Percentiles rank a stretch among this genome's conserved stretches.
These are phyloP conservation scores for Pedicia rivosa DNA, from an alignment of 2,888 invertebrate genomes.

Conservation along the genomic window DNA sequence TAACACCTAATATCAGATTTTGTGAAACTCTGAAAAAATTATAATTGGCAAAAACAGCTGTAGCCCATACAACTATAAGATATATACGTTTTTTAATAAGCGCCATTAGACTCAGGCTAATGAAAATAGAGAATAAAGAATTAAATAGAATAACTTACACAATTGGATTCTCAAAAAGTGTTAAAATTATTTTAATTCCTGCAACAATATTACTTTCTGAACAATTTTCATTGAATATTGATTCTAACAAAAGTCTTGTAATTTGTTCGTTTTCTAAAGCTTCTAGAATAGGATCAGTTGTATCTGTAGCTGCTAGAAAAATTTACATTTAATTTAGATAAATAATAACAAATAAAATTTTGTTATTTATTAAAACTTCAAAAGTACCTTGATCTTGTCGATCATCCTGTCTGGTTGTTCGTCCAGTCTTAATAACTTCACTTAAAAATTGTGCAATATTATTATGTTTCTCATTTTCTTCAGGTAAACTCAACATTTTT, in stretches of 20 bases:
- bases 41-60: too few relatives aligned
- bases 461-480: constrained; percentile 59
- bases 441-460: constrained; percentile 80
- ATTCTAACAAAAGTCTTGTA: constrained; percentile 50
- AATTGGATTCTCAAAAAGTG: constrained; percentile 38
- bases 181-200: constrained; percentile 64
- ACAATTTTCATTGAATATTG: constrained; percentile 52
- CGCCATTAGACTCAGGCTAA: too few relatives aligned
- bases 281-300: constrained; percentile 49
- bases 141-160: constrained; percentile 9
- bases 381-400: constrained; percentile 36
- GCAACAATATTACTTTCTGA: constrained; percentile 57
- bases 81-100: too few relatives aligned
- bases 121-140: too few relatives aligned
- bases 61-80: too few relatives aligned
- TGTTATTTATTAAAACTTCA: too few relatives aligned
- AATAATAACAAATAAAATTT: too few relatives aligned
- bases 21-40: too few relatives aligned
- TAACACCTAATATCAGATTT: too few relatives aligned
- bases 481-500: constrained; percentile 41
- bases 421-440: constrained; percentile 60
- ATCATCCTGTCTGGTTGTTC: constrained; percentile 38
- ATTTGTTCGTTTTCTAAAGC: constrained; percentile 51
- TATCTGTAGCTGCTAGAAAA: constrained; percentile 20
- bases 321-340: too few relatives aligned